Conservation (phyloP, 1,140 invertebrate species). For the Musca vetustissima region DNA sequence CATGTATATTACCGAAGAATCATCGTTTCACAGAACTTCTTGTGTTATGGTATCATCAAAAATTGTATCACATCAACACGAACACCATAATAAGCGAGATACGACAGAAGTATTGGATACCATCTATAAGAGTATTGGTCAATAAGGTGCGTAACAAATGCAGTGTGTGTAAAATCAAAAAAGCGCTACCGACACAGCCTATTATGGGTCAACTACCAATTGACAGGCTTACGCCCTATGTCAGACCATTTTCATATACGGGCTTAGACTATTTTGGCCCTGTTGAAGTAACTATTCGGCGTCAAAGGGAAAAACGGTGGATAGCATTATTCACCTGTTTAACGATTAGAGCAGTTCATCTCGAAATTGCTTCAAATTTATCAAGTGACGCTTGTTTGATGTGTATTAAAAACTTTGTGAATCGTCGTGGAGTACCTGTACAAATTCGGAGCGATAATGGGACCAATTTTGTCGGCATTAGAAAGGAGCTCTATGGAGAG, state of each 20-base stretch:
- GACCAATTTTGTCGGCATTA: constrained; percentile 36
- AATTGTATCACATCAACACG: not conserved
- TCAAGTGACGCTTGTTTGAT: constrained; percentile 51
- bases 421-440: constrained; percentile 32
- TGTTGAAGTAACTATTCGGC: constrained; percentile 28
- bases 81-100: constrained; percentile 9
- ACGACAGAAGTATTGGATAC: constrained; percentile 16
- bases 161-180: not conserved
- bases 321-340: constrained; percentile 53
- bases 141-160: not conserved
- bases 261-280: constrained; percentile 49
- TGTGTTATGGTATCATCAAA: not conserved
- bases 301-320: constrained; percentile 43
- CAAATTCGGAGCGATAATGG: constrained; percentile 39
- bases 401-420: constrained; percentile 48
- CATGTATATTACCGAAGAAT: not conserved
- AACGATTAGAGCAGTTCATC: constrained; percentile 43
- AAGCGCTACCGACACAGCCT: not conserved
- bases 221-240: constrained; percentile 32
- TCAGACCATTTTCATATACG: constrained; percentile 38
- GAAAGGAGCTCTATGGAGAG: constrained; percentile 2
- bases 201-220: constrained; percentile 32
- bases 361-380: constrained; percentile 42
- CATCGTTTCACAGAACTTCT: not conserved
- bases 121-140: not conserved